phyloP scores from a whole-genome alignment of 2,888 invertebrate genomes.

The Zygogramma bicolorata region DNA sequence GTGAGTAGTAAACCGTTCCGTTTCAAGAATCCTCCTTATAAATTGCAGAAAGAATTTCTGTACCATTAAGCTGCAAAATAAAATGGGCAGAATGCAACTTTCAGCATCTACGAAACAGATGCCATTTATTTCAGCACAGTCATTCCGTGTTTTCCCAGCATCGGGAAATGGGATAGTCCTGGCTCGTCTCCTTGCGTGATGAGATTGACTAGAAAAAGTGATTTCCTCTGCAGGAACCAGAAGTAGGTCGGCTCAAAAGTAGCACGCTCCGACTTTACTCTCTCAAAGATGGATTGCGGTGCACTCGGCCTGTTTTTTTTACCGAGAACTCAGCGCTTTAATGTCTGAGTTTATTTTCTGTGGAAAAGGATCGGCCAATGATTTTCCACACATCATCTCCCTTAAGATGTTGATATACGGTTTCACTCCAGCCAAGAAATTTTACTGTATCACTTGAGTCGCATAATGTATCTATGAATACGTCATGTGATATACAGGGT shows the following conservation, averaged over 20 bases:
- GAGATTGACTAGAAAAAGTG: slow-evolving; percentile 35
- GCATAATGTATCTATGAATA: no score
- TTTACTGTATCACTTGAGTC: no score
- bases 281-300: slow-evolving; percentile 1
- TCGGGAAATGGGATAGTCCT: slow-evolving; percentile 8
- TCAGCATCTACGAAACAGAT: slow-evolving; percentile 31
- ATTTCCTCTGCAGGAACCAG: slow-evolving; percentile 24
- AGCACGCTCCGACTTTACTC: not conserved
- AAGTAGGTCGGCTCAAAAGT: slow-evolving; percentile 29
- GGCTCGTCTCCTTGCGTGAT: slow-evolving; percentile 31
- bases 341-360: not conserved
- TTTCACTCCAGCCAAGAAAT: not conserved
- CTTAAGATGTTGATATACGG: not conserved
- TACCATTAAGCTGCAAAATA: slow-evolving; percentile 27
- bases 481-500: no score
- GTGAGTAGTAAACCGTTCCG: slow-evolving; percentile 12
- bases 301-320: not conserved
- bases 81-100: slow-evolving; percentile 36
- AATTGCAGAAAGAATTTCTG: slow-evolving; percentile 36
- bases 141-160: slow-evolving; percentile 18
- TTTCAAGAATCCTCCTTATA: slow-evolving; percentile 33
- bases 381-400: not conserved
- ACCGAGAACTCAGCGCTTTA: not conserved
- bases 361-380: not conserved
- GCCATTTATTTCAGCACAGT: slow-evolving; percentile 34